Conservation (phyloP, 2,113 vertebrate species). For the Rhadina sibilatrix region DNA sequence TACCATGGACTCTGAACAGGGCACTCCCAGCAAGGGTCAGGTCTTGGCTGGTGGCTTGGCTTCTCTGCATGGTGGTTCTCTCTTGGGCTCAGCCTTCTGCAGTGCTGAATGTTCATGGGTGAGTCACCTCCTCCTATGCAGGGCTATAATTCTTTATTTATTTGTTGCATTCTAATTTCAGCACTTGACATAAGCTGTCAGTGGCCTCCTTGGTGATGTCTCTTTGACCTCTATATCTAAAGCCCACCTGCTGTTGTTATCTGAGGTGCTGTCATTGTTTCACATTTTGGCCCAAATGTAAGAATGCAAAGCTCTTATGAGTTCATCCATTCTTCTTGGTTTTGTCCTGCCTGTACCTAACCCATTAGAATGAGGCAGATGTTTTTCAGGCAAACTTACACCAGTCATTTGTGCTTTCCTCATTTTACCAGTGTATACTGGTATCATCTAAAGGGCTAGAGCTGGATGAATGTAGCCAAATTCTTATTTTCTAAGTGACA, state of each 20-base stretch:
- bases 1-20: neutral
- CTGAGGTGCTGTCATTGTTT: neutral
- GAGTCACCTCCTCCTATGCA: neutral
- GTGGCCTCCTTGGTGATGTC: neutral
- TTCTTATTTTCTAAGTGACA: neutral
- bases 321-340: neutral
- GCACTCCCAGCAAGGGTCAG: neutral
- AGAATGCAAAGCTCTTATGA: neutral
- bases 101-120: neutral
- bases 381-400: neutral
- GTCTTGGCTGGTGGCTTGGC: neutral
- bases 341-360: neutral
- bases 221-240: neutral
- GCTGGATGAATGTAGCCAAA: neutral
- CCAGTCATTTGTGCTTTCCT: neutral
- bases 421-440: neutral
- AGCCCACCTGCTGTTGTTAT: neutral
- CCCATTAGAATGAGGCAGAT: neutral
- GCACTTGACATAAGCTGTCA: neutral
- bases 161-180: neutral
- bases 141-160: neutral
- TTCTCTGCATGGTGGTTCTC: accelerated
- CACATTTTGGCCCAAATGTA: neutral
- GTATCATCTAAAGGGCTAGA: neutral
- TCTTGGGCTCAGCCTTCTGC: neutral